A percentile compares a stretch with the other conserved stretches of the same genome.
These are phyloP conservation scores for Athripsodes cinereus DNA, from an alignment of 2,888 invertebrate species.

Conservation along the genomic window DNA sequence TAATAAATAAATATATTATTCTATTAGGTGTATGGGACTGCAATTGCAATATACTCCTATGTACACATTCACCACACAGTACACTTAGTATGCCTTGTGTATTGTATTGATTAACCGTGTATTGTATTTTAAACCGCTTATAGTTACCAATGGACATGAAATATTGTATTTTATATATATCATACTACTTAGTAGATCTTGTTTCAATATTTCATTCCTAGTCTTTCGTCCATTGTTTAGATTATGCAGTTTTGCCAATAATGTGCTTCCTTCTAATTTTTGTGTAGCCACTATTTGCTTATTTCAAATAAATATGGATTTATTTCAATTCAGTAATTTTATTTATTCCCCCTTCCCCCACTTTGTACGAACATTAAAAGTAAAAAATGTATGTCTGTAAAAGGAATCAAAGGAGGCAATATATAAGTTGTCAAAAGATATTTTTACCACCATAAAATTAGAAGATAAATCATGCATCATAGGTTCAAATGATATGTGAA, in stretches of 20 bases:
- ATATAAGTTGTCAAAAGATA: no score
- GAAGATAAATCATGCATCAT: no score
- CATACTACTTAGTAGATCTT: constrained; percentile 21
- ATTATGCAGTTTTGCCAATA: constrained; percentile 27
- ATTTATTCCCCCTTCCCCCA: neutral
- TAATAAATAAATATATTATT: no score
- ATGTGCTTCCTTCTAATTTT: constrained; percentile 28
- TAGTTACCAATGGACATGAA: constrained; percentile 24
- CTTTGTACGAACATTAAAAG: no score
- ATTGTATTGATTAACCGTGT: constrained; percentile 19
- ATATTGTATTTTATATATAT: no score
- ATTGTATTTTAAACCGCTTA: constrained; percentile 24
- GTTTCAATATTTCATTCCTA: constrained; percentile 18
- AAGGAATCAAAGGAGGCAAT: no score
- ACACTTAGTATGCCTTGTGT: constrained; percentile 21
- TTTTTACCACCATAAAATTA: no score
- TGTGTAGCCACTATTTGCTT: constrained; percentile 26
- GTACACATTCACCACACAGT: no score
- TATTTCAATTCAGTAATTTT: neutral
- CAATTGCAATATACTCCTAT: no score
- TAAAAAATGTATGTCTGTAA: no score
- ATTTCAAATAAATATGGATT: constrained; percentile 24
- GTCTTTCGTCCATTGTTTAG: constrained; percentile 21
- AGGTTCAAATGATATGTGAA: no score
- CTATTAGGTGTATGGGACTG: no score